These are phyloP conservation scores for Bombus polaris DNA, from an alignment of 1,140 invertebrate species.

Conservation along the genomic window DNA sequence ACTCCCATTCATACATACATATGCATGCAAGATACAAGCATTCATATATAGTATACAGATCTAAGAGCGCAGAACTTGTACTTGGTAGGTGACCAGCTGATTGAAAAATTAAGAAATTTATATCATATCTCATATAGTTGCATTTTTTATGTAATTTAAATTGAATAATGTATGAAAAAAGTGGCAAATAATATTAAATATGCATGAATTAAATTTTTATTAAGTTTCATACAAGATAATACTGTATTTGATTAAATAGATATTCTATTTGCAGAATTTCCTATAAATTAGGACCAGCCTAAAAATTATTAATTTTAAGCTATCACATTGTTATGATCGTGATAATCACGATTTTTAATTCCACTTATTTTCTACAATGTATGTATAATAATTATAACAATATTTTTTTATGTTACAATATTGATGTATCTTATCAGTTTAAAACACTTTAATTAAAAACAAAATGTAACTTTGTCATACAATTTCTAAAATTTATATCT, in stretches of 20 bases:
- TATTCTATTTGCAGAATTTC: slow-evolving; percentile 58
- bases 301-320: slow-evolving; percentile 60
- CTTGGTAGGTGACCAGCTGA: slow-evolving; percentile 10
- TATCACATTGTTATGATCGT: slow-evolving; percentile 58
- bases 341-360: slow-evolving; percentile 28
- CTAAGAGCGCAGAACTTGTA: background rate
- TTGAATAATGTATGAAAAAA: background rate
- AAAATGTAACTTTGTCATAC: background rate
- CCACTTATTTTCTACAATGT: slow-evolving; percentile 33
- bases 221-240: slow-evolving; percentile 43
- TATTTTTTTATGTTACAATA: slow-evolving; percentile 58
- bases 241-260: slow-evolving; percentile 46
- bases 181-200: background rate
- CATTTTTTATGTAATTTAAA: background rate
- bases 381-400: slow-evolving; percentile 64
- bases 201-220: slow-evolving; percentile 53
- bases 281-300: slow-evolving; percentile 76
- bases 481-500: slow-evolving; percentile 32
- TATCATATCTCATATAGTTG: background rate
- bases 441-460: slow-evolving; percentile 30
- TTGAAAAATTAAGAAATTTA: slow-evolving; percentile 5
- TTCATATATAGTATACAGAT: background rate
- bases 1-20: background rate
- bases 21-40: background rate
- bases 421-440: slow-evolving; percentile 23